These are phyloP conservation scores for Girardia tigrina DNA, from an alignment of 2,888 invertebrate species.

Conservation along the genomic window DNA sequence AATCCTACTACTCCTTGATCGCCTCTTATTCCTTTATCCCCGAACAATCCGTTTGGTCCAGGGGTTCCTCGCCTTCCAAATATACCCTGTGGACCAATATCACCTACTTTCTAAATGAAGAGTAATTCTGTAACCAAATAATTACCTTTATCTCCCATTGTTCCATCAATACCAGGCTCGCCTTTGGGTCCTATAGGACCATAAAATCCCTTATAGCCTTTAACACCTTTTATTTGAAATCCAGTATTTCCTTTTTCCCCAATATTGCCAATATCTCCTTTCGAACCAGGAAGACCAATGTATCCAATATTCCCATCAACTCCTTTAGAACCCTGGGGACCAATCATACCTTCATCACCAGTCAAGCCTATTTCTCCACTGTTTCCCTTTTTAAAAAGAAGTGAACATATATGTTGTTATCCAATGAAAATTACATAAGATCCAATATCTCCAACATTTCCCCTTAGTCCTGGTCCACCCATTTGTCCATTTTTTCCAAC, in stretches of 20 bases:
- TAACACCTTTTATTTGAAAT: not conserved
- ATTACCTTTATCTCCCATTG: conserved; percentile 8
- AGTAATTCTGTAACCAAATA: not conserved
- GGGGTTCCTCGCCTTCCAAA: not conserved
- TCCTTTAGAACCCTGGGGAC: not conserved
- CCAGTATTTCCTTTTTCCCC: not conserved
- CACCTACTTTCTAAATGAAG: not conserved
- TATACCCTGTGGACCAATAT: not conserved
- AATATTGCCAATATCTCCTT: not conserved
- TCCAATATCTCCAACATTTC: not conserved
- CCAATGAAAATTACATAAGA: not conserved
- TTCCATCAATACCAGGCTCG: not conserved
- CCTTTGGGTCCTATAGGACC: not conserved
- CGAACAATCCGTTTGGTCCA: not conserved
- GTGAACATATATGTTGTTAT: not conserved
- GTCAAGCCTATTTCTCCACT: not conserved
- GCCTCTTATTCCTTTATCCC: not conserved
- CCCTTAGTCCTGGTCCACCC: not conserved
- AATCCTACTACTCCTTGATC: not conserved
- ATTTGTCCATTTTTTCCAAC: not conserved
- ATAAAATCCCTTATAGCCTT: not conserved
- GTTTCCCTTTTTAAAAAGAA: not conserved
- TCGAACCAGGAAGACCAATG: not conserved
- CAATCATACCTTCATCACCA: not conserved
- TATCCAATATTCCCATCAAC: too few relatives aligned